Evolutionary conservation across 2,888 invertebrate species (phyloP).

Genomic region (Polymixis flavicincta): DNA sequence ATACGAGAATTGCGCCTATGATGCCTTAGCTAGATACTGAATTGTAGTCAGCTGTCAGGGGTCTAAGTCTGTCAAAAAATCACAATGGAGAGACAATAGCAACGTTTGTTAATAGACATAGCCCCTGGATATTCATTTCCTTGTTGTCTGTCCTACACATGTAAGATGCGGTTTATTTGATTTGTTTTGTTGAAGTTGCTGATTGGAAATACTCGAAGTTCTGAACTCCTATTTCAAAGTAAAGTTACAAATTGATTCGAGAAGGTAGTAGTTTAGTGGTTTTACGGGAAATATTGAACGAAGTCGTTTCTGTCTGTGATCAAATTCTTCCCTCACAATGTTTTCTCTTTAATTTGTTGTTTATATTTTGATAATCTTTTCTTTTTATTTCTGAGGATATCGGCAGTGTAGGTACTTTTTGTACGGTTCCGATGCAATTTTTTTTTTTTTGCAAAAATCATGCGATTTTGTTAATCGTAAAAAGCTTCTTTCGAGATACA

Average conservation of each 20-base stretch:
- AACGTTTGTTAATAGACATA: too few relatives aligned
- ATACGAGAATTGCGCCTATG: too few relatives aligned
- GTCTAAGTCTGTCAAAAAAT: too few relatives aligned
- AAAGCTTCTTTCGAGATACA: neutral
- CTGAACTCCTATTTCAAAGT: conserved; percentile 36
- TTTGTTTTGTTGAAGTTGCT: conserved; percentile 54
- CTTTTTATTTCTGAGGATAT: neutral
- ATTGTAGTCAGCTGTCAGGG: too few relatives aligned
- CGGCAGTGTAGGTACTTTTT: too few relatives aligned
- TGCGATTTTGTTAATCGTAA: neutral
- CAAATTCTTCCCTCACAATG: neutral
- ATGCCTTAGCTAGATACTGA: too few relatives aligned
- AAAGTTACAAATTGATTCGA: conserved; percentile 52
- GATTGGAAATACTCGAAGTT: conserved; percentile 56
- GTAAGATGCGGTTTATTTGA: conserved; percentile 44
- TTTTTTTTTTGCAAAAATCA: neutral
- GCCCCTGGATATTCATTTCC: neutral
- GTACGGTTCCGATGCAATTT: neutral
- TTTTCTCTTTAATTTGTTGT: conserved; percentile 5
- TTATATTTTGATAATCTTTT: neutral
- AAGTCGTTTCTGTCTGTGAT: neutral
- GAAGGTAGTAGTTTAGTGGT: conserved; percentile 5
- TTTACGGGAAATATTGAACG: conserved; percentile 16
- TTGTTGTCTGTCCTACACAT: conserved; percentile 28
- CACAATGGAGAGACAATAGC: too few relatives aligned